Evolutionary conservation across 2,113 vertebrate species (phyloP).

Genomic region (Elanus axillaris): DNA sequence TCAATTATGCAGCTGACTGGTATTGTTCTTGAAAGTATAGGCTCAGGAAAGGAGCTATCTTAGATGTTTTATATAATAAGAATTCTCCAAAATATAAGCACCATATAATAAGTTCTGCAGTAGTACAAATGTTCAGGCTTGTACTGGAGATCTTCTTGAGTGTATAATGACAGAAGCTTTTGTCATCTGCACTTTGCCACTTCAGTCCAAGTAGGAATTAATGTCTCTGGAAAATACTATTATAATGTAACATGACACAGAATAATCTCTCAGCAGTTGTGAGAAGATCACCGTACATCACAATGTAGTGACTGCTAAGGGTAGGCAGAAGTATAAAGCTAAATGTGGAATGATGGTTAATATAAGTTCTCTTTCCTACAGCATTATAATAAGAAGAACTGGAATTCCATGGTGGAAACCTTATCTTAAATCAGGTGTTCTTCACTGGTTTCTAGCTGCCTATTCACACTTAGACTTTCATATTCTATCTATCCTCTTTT

Average conservation of each 20-base stretch:
- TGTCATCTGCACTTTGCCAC: not conserved
- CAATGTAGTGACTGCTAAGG: not conserved
- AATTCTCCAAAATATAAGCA: not conserved
- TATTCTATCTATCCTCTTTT: not conserved
- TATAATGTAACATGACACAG: not conserved
- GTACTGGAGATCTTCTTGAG: not conserved
- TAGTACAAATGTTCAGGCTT: not conserved
- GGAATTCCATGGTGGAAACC: not conserved
- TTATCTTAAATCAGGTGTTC: not conserved
- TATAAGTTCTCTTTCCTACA: not conserved
- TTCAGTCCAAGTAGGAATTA: not conserved
- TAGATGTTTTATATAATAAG: not conserved
- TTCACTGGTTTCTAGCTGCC: not conserved
- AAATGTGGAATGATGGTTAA: not conserved
- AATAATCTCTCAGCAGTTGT: not conserved
- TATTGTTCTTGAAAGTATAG: not conserved
- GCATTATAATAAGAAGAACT: not conserved
- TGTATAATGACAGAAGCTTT: not conserved
- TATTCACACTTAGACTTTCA: slow-evolving; percentile 4
- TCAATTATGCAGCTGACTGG: not conserved
- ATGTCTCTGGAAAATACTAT: not conserved
- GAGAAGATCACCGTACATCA: not conserved
- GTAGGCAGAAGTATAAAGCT: not conserved
- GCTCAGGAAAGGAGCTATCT: not conserved
- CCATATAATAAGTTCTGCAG: not conserved